These are phyloP conservation scores for Tichodroma muraria DNA, from an alignment of 2,113 vertebrate species.

Conservation along the genomic window DNA sequence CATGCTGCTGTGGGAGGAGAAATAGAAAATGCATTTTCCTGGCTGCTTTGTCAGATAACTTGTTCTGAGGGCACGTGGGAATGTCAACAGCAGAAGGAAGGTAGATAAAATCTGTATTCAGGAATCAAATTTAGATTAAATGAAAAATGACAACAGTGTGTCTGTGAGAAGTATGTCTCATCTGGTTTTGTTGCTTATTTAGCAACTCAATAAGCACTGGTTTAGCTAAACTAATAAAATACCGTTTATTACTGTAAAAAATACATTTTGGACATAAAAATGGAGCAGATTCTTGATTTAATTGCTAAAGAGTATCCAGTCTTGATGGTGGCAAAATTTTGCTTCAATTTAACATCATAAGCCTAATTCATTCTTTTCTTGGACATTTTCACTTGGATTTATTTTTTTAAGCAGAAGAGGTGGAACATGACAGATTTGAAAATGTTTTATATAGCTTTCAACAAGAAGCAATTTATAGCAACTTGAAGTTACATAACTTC, in stretches of 20 bases:
- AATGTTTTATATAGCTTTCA: slow-evolving; percentile 55
- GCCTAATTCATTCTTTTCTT: not conserved
- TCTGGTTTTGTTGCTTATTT: not conserved
- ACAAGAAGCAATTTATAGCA: slow-evolving; percentile 56
- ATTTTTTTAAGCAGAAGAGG: slow-evolving; percentile 10
- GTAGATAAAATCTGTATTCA: not conserved
- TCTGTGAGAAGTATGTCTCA: not conserved
- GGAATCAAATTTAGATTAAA: not conserved
- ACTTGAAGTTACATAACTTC: slow-evolving; percentile 44
- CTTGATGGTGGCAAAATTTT: not conserved
- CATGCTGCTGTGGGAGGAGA: not conserved
- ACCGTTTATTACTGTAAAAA: not conserved
- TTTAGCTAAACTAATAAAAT: not conserved
- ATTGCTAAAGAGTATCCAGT: not conserved
- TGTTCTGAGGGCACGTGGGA: not conserved
- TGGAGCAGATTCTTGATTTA: not conserved
- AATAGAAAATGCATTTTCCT: not conserved
- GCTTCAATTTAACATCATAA: not conserved
- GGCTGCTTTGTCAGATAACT: not conserved
- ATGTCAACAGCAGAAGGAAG: not conserved
- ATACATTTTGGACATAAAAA: not conserved
- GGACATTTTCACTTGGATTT: not conserved
- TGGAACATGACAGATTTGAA: slow-evolving; percentile 52
- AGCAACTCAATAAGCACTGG: not conserved
- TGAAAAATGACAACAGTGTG: not conserved